Base-by-base conservation (phyloP, 2,113 vertebrate genomes). In the Girardinichthys multiradiatus region DNA sequence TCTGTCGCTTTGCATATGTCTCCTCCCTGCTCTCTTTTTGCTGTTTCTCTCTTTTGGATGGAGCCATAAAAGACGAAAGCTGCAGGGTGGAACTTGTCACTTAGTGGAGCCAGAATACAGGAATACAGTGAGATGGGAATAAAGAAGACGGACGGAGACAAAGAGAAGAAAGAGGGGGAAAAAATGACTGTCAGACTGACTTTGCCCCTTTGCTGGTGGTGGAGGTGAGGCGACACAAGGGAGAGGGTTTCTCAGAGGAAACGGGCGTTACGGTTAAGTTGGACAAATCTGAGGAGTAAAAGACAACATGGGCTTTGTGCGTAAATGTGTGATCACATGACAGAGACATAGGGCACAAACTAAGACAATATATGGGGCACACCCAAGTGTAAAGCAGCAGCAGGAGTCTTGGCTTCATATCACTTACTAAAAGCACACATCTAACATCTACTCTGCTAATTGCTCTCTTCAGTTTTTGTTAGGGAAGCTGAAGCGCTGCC, bases 201-300 rank as follows among this genome's bases (percentile, higher is more conserved):
- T 84, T 91, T 92, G 92, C 91, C 83, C 84, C 75, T 80, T 83
- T 90, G 91, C 89, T 90, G 91, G 83, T 71, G 57, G 1, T 69
- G 81, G 81, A 75, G 75, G 80, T 10, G 87, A 84, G 80, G 87
- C 72, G 70, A 67, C 35, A 21, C 2, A 14, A 64, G 72, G 72
- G 45, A 64, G 66, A 48, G 86, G 79, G 80, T 85, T 71, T 60
- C 77, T 88, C 79, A 72, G 76, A 85, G 74, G 90, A 89, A 90
- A 85, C 75, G 80, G 73, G 74, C 73, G n/a, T 72, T 59, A 82
- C 78, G 64, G 65, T 80, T 76, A 85, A 74, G 64, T 79, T 90
- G 87, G 86, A 82, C 81, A 57, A 27, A 74, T 70, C 72, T 85
- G 80, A 83, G 64, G 75, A 73, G 80, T 67, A 82, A 77, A 82